Percentiles rank a stretch among this genome's conserved stretches.
These are phyloP conservation scores for Oligia latruncula DNA, from an alignment of 2,888 invertebrate genomes.

Conservation along the genomic window DNA sequence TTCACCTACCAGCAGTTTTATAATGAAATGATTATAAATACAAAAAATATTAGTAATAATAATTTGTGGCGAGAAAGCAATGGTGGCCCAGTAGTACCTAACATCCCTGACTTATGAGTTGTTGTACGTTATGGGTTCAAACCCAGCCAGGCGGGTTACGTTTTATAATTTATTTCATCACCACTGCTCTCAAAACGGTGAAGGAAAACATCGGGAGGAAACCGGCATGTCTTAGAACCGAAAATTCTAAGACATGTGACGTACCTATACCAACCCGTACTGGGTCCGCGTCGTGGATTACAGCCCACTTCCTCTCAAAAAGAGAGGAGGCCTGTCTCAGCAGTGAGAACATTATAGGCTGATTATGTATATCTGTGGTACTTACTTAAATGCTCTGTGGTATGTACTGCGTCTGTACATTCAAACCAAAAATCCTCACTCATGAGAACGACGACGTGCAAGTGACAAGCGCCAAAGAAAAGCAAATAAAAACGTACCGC, in stretches of 20 bases:
- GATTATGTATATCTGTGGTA: neutral
- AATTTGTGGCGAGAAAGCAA: neutral
- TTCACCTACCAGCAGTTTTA: neutral
- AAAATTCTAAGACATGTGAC: neutral
- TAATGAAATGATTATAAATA: neutral
- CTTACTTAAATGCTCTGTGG: neutral
- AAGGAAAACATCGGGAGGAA: neutral
- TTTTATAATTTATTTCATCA: neutral
- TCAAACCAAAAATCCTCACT: constrained; percentile 37
- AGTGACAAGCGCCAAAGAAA: constrained; percentile 49
- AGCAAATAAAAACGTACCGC: constrained; percentile 40
- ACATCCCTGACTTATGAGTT: no score
- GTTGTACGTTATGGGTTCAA: no score
- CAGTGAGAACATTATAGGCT: neutral
- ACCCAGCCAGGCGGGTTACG: no score
- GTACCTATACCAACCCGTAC: neutral
- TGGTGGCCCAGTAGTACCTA: no score
- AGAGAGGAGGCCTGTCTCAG: neutral
- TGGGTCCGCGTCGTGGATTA: neutral
- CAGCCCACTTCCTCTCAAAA: neutral
- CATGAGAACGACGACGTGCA: constrained; percentile 39
- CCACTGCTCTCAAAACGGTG: neutral
- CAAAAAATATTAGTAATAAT: neutral
- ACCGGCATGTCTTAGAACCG: neutral
- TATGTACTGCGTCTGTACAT: constrained; percentile 10